Evolutionary conservation across 1,140 invertebrate genomes (phyloP), one percentile per base, ranked within the genome.

Genomic region (Drosophila setifemur): DNA sequence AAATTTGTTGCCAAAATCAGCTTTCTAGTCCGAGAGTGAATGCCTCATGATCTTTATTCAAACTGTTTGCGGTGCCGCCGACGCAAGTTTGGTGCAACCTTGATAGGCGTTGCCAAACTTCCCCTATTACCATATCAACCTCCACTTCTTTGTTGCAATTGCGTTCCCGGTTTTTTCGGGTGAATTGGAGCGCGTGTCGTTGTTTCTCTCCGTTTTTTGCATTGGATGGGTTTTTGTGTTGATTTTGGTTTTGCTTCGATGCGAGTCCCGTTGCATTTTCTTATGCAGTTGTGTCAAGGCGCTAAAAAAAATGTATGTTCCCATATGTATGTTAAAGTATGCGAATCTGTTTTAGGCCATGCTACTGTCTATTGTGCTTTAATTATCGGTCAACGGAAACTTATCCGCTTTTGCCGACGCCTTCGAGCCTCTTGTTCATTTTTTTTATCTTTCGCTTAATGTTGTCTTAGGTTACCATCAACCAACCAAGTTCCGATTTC

Each of bases 331-430:
- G 44, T 37, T 12, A 29, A 47, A 16, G n/a, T 8, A 29, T 50
- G 14, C 18, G 42, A 45, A 50, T 50, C 35, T 60, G 40, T 60
- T 28, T 49, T 29, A 31, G 64, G 64, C 52, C 50, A 73, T 16
- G 48, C 57, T 55, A 64, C 69, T 31, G 68, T 63, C 68, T 71
- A 60, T 86, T 79, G 81, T 50, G 79, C 66, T 83, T 83, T 86
- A 86, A 83, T 83, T 83, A 83, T 86, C 79, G 81, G 79, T 72
- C 81, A 83, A 79, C 75, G 74, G 70, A 74, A 83, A 86, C 74
- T 79, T 83, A 79, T 86, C 81, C 74, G 79, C 70, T 79, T 86
- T 83, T 70, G 69, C 73, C 60, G 57, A 49, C 57, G 26, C n/a
- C 55, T 23, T 72, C 52, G 68, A 40, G 14, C 50, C 45, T 45